phyloP scores from a whole-genome alignment of 2,888 invertebrate species.

The Tachina fera region DNA sequence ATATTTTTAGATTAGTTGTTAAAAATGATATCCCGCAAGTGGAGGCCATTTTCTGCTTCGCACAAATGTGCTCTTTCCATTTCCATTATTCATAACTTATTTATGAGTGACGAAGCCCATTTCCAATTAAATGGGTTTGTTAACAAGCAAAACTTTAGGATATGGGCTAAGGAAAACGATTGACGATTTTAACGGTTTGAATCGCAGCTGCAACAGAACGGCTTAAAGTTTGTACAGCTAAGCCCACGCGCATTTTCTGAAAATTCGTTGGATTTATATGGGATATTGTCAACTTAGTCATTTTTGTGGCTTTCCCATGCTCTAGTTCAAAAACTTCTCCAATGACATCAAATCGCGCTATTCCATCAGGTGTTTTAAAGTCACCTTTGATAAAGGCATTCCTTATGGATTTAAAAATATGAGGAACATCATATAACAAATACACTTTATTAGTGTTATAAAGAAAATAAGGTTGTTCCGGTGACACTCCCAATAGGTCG shows the following conservation, averaged over 20 bases:
- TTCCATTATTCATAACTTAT: no score
- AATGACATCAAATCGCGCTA: not conserved
- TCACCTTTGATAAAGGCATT: not conserved
- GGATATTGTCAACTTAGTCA: no score
- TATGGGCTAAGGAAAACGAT: no score
- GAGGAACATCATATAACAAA: not conserved
- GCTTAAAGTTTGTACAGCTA: not conserved
- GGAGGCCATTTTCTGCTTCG: no score
- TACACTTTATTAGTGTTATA: not conserved
- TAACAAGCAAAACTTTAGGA: no score
- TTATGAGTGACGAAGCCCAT: no score
- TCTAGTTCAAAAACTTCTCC: not conserved
- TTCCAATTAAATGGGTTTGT: no score
- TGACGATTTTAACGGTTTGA: not conserved
- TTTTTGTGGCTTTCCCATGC: not conserved
- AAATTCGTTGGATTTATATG: not conserved
- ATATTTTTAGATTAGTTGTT: no score
- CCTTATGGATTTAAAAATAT: not conserved
- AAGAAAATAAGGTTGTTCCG: constrained; percentile 9
- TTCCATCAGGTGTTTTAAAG: not conserved
- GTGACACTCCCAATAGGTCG: not conserved
- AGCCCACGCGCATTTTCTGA: not conserved
- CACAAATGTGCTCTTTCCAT: no score
- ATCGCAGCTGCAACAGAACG: constrained; percentile 10
- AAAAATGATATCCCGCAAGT: no score